Evolutionary conservation across 53 echinoderm and acorn worm species (phyloP), one percentile per base, ranked within the genome.

Genomic region (Actinopyga echinites): DNA sequence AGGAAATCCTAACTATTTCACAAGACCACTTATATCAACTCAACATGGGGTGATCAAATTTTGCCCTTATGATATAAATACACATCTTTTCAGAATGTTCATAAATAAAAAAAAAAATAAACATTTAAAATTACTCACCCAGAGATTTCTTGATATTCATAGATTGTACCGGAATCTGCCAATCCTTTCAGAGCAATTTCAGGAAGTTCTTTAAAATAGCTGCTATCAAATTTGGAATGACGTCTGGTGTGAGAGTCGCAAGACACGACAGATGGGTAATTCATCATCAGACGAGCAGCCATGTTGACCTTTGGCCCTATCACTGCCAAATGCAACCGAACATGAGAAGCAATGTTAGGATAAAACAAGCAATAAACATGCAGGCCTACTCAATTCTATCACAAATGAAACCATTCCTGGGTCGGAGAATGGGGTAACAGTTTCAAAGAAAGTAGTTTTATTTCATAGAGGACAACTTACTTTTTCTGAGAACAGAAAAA

Each of bases 301-400:
- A 97, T 97, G 90, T 97, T 97, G 53, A 97, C 97, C 90, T 94
- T 97, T 22, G 93, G 97, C 12, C 97, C 97, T 56, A 97, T 97
- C 19, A 97, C 97, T 97, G 56, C 24, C 7, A 45, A 73, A 45
- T 11, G 59, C 0, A 13, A 59, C 15, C 6, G 22, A 25, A 62
- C 19, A 11, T 62, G 13, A 25, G 3, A 1, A 62, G 0, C 26
- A 28, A 24, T 61, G 26, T 61, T 9, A 60, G 22, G 49, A 15
- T 2, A 15, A 15, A 49, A 40, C 5, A 4, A 4, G 5, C 40
- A 4, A 40, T 8, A 40, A 4, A 40, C 40, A 40, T 6, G 40
- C n/a, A n/a, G n/a, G n/a, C n/a, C n/a, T n/a, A n/a, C n/a, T n/a
- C n/a, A n/a, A n/a, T n/a, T n/a, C n/a, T n/a, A n/a, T n/a, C n/a